Evolutionary conservation across 2,888 invertebrate genomes (phyloP).

Genomic region (Lysandra coridon): DNA sequence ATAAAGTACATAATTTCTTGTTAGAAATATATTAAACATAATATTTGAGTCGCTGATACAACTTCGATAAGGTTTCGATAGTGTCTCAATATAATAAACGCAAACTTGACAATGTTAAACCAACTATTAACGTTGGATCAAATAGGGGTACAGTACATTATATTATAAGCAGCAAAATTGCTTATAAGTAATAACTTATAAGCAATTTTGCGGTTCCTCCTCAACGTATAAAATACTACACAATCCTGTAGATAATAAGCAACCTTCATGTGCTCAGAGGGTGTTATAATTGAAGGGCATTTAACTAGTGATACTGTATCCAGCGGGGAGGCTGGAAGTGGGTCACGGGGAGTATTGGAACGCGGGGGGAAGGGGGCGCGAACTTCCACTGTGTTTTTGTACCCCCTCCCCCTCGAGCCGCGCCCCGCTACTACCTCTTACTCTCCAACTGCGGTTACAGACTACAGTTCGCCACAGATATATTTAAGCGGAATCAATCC

Average conservation of each 20-base stretch:
- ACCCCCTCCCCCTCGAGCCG: constrained; percentile 59
- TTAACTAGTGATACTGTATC: constrained; percentile 46
- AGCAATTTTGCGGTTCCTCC: background rate
- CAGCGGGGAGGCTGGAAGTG: constrained; percentile 52
- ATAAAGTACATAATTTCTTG: too few species aligned
- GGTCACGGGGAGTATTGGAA: constrained; percentile 52
- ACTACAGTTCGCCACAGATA: constrained; percentile 32
- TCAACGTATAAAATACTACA: background rate
- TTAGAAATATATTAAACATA: too few species aligned
- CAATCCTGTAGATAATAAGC: constrained; percentile 11
- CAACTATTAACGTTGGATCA: too few species aligned
- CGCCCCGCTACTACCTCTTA: constrained; percentile 31
- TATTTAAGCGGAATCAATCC: constrained; percentile 29
- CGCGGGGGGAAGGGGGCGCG: constrained; percentile 47
- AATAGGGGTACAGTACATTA: too few species aligned
- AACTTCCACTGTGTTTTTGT: constrained; percentile 64
- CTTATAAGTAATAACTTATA: background rate
- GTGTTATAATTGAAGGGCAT: constrained; percentile 42
- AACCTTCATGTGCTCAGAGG: constrained; percentile 15
- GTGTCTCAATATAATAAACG: too few species aligned
- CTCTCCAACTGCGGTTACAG: constrained; percentile 16
- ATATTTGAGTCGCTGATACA: too few species aligned
- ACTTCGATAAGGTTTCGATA: too few species aligned
- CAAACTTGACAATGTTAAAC: too few species aligned
- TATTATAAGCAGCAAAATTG: too few species aligned